Conservation (phyloP, 2,113 vertebrate species). For the Montifringilla adamsi region DNA sequence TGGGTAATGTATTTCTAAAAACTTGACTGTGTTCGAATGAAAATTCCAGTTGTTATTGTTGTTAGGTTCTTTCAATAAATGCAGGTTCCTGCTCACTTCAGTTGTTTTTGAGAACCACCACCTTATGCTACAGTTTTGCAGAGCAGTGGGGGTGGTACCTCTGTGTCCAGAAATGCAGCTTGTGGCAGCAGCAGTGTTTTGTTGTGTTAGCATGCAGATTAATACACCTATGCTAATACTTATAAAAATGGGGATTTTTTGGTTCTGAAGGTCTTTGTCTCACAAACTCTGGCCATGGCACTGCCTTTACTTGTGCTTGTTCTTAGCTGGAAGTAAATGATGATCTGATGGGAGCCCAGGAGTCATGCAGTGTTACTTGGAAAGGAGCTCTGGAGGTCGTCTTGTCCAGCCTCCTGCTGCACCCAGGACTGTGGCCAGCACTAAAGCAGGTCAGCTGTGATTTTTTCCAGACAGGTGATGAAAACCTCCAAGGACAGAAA, state of each 20-base stretch:
- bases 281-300: not conserved
- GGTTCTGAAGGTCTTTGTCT: not conserved
- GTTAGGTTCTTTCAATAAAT: not conserved
- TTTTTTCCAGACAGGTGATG: not conserved
- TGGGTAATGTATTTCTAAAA: not conserved
- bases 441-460: not conserved
- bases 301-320: not conserved
- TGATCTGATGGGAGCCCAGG: not conserved
- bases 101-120: not conserved
- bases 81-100: not conserved
- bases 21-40: not conserved
- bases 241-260: not conserved
- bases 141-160: not conserved
- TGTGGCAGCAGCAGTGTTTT: not conserved
- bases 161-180: not conserved
- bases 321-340: not conserved
- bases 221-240: not conserved
- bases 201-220: not conserved
- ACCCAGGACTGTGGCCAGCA: not conserved
- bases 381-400: not conserved
- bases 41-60: not conserved
- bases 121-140: not conserved
- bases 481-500: not conserved
- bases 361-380: not conserved
- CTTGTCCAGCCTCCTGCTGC: not conserved